phyloP scores from a whole-genome alignment of 2,113 vertebrate genomes.

The Prunella himalayana region DNA sequence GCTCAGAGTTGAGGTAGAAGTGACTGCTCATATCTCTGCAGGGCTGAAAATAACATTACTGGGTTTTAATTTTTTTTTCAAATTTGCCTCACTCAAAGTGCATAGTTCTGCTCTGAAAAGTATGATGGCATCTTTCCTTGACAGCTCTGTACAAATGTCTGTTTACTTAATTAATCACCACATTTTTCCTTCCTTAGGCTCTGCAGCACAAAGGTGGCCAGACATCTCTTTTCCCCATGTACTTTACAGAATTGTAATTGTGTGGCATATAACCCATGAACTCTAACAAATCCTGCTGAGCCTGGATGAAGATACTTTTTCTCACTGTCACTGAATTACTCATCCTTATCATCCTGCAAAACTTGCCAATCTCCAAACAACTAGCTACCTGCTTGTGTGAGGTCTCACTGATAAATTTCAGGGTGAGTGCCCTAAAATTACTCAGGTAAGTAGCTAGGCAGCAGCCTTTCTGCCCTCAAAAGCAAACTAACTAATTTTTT shows the following conservation, averaged over 20 bases:
- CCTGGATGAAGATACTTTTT: background rate
- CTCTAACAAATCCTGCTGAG: background rate
- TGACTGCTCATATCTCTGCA: background rate
- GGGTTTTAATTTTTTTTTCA: fast-evolving
- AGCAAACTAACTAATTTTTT: background rate
- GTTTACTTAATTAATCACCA: background rate
- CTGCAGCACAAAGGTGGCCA: background rate
- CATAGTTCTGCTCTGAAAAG: background rate
- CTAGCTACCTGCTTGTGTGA: background rate
- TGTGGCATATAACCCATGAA: background rate
- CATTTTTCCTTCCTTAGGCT: background rate
- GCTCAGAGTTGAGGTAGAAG: background rate
- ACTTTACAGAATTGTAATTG: background rate
- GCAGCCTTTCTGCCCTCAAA: background rate
- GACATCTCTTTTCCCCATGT: background rate
- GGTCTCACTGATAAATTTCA: background rate
- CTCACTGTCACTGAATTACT: background rate
- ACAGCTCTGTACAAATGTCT: background rate
- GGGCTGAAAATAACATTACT: background rate
- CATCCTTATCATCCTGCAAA: background rate
- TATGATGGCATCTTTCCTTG: background rate
- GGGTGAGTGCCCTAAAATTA: background rate
- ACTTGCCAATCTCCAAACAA: background rate
- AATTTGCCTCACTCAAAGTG: background rate
- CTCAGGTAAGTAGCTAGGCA: background rate